Evolutionary conservation across 2,888 invertebrate species (phyloP), one percentile per base, ranked within the genome.

Genomic region (Argyra leucocephala): DNA sequence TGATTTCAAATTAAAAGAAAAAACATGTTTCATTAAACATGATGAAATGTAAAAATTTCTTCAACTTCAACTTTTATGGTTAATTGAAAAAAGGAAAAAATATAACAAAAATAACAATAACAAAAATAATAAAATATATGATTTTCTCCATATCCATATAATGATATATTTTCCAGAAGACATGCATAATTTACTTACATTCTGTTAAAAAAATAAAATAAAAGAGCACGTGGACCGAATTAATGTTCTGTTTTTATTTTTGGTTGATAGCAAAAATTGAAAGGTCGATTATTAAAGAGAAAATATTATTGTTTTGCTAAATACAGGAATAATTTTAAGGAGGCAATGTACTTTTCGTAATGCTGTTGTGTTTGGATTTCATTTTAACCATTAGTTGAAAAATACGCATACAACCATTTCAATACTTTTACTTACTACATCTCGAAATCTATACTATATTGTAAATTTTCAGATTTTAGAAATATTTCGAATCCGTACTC

Each of bases 241-340:
- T 48, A 48, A 48, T 48, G 48, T 48, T n/a, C n/a, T n/a, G n/a
- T n/a, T n/a, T n/a, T 26, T 48, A 18, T 48, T 48, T 48, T 48
- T 48, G 48, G 48, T 18, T 48, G 5, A 48, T 48, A 18, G 48
- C 7, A 48, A 48, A 48, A 48, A 48, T 10, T 3, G n/a, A n/a
- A n/a, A n/a, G n/a, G n/a, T n/a, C n/a, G n/a, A n/a, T n/a, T n/a
- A n/a, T n/a, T n/a, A n/a, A n/a, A n/a, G n/a, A n/a, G n/a, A n/a
- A n/a, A n/a, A n/a, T n/a, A n/a, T n/a, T n/a, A n/a, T n/a, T n/a
- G n/a, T n/a, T n/a, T n/a, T n/a, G n/a, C n/a, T n/a, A n/a, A n/a
- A n/a, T n/a, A n/a, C n/a, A n/a, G n/a, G n/a, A n/a, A n/a, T n/a
- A n/a, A n/a, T n/a, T n/a, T n/a, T n/a, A n/a, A n/a, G n/a, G n/a